phyloP scores from a whole-genome alignment of 2,888 invertebrate species.

The Cyrtodaria siliqua region DNA sequence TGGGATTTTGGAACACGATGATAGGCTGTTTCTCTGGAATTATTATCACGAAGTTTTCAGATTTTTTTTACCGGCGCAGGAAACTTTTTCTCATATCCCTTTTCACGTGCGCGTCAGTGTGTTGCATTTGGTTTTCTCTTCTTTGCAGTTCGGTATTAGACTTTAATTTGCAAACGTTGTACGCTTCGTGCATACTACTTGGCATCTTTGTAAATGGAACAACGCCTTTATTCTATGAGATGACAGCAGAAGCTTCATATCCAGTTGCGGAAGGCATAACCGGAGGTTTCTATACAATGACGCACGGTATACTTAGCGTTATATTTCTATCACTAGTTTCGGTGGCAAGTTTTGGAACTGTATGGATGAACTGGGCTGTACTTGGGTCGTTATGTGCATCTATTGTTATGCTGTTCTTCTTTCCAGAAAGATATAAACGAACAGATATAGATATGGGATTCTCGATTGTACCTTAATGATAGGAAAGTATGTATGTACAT shows the following conservation, averaged over 20 bases:
- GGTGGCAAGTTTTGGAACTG: slow-evolving; percentile 29
- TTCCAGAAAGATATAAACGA: slow-evolving; percentile 47
- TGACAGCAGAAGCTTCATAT: slow-evolving; percentile 44
- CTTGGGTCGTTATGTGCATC: slow-evolving; percentile 31
- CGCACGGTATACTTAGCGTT: slow-evolving; percentile 18
- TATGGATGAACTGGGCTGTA: slow-evolving; percentile 55
- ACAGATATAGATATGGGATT: slow-evolving; percentile 36
- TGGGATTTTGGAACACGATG: slow-evolving; percentile 51
- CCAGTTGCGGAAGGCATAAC: slow-evolving; percentile 53
- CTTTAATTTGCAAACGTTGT: slow-evolving; percentile 32
- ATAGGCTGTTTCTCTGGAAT: slow-evolving; percentile 49
- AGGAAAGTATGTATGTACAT: no score
- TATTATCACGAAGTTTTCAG: slow-evolving; percentile 40
- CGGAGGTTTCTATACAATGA: slow-evolving; percentile 39
- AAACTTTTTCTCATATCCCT: slow-evolving; percentile 34
- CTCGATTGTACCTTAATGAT: no score
- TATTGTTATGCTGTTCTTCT: slow-evolving; percentile 27
- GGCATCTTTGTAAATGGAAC: slow-evolving; percentile 51
- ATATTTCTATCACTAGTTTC: slow-evolving; percentile 36
- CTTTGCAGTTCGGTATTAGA: slow-evolving; percentile 19
- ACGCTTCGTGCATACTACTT: slow-evolving; percentile 42
- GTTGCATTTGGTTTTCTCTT: slow-evolving; percentile 44
- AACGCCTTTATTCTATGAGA: slow-evolving; percentile 50
- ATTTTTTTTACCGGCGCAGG: slow-evolving; percentile 37
- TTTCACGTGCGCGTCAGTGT: slow-evolving; percentile 17